Percentiles rank a stretch among this genome's conserved stretches.
phyloP scores from a whole-genome alignment of 1,140 invertebrate species.

The Brachionus plicatilis region DNA sequence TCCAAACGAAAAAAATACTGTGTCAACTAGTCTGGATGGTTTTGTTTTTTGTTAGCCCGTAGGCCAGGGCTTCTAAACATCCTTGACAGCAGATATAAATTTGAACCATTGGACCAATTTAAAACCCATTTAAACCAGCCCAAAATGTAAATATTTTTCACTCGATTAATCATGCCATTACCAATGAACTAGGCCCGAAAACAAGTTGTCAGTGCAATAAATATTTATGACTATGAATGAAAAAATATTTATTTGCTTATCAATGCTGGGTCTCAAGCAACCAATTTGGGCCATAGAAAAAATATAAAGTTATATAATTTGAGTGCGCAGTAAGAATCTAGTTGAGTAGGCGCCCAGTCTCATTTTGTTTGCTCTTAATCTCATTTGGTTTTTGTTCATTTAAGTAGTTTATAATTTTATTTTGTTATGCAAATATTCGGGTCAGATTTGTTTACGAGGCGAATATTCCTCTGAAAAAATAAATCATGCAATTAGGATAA shows the following conservation, averaged over 20 bases:
- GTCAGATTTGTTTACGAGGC: background rate
- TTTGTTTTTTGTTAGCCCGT: background rate
- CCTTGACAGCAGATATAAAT: background rate
- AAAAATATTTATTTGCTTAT: background rate
- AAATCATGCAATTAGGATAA: background rate
- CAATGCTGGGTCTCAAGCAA: background rate
- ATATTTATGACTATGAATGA: background rate
- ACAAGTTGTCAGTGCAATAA: background rate
- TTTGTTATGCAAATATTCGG: background rate
- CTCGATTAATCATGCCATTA: background rate
- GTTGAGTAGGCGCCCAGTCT: background rate
- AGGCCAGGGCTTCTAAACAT: background rate
- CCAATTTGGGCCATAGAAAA: background rate
- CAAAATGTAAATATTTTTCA: background rate
- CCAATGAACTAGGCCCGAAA: background rate
- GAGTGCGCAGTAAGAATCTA: background rate
- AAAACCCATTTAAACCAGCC: background rate
- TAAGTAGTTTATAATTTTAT: background rate
- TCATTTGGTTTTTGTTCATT: background rate
- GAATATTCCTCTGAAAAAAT: background rate
- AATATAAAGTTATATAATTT: background rate
- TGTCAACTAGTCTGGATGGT: background rate
- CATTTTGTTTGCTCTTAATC: background rate
- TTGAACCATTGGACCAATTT: background rate
- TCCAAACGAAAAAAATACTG: background rate